phyloP scores from a whole-genome alignment of 2,113 vertebrate species.

The Tragelaphus strepsiceros region DNA sequence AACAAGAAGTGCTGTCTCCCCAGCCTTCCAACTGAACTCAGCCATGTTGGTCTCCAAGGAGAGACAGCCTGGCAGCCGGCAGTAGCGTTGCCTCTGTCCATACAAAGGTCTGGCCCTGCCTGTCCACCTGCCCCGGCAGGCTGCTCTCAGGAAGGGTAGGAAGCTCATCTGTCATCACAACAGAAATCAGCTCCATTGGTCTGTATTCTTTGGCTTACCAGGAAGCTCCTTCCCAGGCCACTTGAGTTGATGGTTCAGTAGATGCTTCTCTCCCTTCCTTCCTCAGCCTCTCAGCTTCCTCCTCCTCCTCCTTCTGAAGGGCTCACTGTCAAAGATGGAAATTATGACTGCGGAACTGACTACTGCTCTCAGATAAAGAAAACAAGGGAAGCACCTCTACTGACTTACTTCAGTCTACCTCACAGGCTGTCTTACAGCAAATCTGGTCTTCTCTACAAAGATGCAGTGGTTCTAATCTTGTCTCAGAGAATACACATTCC shows the following conservation, averaged over 20 bases:
- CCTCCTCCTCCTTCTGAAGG: background rate
- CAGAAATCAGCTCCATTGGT: background rate
- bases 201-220: background rate
- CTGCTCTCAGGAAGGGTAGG: background rate
- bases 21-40: background rate
- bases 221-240: background rate
- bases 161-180: slow-evolving; percentile 21
- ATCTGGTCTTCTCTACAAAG: background rate
- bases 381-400: background rate
- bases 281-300: background rate
- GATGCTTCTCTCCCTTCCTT: background rate
- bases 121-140: background rate
- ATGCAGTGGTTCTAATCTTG: background rate
- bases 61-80: background rate
- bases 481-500: background rate
- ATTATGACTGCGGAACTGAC: background rate
- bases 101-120: background rate
- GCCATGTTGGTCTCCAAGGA: background rate
- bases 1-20: background rate
- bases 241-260: background rate
- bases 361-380: background rate
- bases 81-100: background rate
- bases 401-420: background rate
- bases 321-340: background rate
- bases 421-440: background rate